Conservation (phyloP, 2,113 vertebrate species). For the Hoplias malabaricus region DNA sequence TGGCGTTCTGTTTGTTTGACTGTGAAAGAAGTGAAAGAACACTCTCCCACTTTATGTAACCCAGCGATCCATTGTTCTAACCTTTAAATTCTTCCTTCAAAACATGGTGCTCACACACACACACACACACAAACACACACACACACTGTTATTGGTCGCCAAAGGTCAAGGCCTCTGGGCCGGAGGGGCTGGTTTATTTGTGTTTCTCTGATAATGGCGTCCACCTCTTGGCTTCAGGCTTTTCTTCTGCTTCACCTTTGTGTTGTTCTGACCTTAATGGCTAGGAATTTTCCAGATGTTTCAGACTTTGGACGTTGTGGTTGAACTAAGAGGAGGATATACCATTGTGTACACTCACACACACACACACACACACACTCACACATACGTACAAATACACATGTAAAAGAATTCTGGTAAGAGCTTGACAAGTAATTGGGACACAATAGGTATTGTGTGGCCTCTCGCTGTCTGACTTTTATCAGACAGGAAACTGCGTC, state of each 20-base stretch:
- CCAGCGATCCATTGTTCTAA: slow-evolving; percentile 18
- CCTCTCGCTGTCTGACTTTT: slow-evolving; percentile 62
- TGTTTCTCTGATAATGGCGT: slow-evolving; percentile 38
- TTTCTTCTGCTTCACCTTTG: slow-evolving; percentile 39
- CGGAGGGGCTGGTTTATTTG: slow-evolving; percentile 36
- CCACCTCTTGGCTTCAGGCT: slow-evolving; percentile 55
- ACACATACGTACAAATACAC: slow-evolving; percentile 7
- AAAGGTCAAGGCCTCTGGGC: slow-evolving; percentile 52
- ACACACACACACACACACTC: slow-evolving; percentile 39
- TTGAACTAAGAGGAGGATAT: slow-evolving; percentile 28
- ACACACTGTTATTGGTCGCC: slow-evolving; percentile 15
- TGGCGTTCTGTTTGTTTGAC: neutral
- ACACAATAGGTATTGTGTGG: slow-evolving; percentile 78
- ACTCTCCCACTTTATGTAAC: slow-evolving; percentile 27
- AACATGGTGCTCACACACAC: slow-evolving; percentile 21
- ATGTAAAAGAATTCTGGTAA: slow-evolving; percentile 62
- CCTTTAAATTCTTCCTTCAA: slow-evolving; percentile 29
- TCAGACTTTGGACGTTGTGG: slow-evolving; percentile 25
- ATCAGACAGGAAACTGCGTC: slow-evolving; percentile 77
- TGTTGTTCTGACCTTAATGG: slow-evolving; percentile 45
- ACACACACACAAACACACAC: neutral
- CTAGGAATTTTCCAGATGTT: slow-evolving; percentile 57
- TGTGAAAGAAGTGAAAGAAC: neutral
- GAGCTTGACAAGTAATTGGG: slow-evolving; percentile 69
- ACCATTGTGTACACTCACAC: slow-evolving; percentile 51